Evolutionary conservation across 1,140 invertebrate genomes (phyloP).

Genomic region (Bombus terrestris): DNA sequence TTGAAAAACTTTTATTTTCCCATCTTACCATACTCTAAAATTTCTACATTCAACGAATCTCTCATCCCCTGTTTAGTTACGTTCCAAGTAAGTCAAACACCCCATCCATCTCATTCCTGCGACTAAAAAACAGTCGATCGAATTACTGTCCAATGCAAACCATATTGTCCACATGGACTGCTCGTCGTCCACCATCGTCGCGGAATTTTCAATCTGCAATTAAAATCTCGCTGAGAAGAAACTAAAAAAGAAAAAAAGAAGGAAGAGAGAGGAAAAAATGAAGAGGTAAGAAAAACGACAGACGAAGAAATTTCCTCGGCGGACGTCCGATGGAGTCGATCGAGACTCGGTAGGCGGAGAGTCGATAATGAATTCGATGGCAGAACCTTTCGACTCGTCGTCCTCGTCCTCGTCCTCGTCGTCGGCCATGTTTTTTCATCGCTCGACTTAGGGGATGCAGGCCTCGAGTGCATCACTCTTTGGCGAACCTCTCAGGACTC

Average conservation of each 20-base stretch:
- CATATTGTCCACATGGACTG: too few relatives aligned
- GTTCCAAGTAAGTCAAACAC: not conserved
- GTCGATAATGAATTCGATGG: constrained; percentile 66
- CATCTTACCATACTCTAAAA: not conserved
- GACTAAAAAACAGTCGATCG: not conserved
- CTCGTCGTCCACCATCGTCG: not conserved
- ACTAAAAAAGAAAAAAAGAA: too few relatives aligned
- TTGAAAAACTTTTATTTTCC: too few relatives aligned
- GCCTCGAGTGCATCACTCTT: constrained; percentile 74
- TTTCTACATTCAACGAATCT: not conserved
- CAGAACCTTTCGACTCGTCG: constrained; percentile 53
- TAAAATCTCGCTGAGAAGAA: not conserved
- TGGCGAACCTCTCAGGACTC: constrained; percentile 73
- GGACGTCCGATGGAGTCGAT: constrained; percentile 4
- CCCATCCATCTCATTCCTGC: too few relatives aligned
- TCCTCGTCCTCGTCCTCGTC: constrained; percentile 18
- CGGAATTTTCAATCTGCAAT: constrained; percentile 14
- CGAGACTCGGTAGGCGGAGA: constrained; percentile 48
- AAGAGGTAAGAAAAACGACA: not conserved
- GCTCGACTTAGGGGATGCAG: constrained; percentile 68
- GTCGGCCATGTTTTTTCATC: constrained; percentile 74
- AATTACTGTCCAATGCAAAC: constrained; percentile 18
- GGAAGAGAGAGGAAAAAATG: too few relatives aligned
- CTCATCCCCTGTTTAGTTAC: not conserved
- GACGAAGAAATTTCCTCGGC: constrained; percentile 15